Conservation (phyloP, 1,140 invertebrate species). For the Theocolax elegans region DNA sequence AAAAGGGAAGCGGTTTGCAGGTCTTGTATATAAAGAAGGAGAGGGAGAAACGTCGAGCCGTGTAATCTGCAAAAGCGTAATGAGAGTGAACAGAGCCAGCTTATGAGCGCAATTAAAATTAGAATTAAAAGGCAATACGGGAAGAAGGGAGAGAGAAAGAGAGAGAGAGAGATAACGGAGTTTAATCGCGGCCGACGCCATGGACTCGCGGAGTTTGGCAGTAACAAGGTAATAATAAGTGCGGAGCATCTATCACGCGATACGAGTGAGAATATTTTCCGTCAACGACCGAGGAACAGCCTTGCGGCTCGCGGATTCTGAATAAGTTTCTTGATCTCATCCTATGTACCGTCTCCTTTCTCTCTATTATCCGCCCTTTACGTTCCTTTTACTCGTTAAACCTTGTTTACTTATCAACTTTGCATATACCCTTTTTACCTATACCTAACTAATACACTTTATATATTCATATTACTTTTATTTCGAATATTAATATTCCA, state of each 20-base stretch:
- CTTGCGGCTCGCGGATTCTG: neutral
- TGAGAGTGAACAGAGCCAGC: conserved; percentile 35
- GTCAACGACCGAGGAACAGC: neutral
- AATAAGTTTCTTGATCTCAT: neutral
- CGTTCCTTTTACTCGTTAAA: no score
- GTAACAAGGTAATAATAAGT: conserved; percentile 38
- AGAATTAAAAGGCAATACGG: conserved; percentile 25
- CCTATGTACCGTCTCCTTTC: no score
- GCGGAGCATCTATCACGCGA: conserved; percentile 30
- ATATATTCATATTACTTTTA: no score
- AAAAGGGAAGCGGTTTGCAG: no score
- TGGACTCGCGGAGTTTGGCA: conserved; percentile 1
- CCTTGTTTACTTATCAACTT: no score
- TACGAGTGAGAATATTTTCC: neutral
- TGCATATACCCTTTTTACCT: no score
- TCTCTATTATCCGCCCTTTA: no score
- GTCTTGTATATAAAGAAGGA: no score
- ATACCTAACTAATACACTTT: no score
- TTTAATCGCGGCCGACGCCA: neutral
- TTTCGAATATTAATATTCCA: no score
- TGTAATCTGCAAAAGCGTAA: conserved; percentile 14
- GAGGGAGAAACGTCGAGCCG: neutral
- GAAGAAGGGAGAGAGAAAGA: neutral
- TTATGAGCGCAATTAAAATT: conserved; percentile 39
- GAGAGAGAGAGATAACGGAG: neutral